These are phyloP conservation scores for Cosmia pyralina DNA, from an alignment of 2,888 invertebrate species.

Conservation along the genomic window DNA sequence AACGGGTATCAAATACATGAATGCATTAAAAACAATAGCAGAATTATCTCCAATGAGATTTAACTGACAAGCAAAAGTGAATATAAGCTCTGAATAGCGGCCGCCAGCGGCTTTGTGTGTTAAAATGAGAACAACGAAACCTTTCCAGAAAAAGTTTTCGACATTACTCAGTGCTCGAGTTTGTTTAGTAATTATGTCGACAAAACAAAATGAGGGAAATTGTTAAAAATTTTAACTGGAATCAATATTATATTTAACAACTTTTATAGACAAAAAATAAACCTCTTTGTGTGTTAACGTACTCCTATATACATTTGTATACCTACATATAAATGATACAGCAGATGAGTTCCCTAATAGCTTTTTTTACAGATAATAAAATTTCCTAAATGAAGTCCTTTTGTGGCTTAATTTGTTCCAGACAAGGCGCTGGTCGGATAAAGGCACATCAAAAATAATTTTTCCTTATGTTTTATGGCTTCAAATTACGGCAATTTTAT, in stretches of 20 bases:
- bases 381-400: conserved; percentile 37
- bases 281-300: background rate
- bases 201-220: conserved; percentile 30
- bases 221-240: conserved; percentile 25
- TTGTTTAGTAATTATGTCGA: conserved; percentile 36
- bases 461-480: conserved; percentile 53
- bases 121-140: conserved; percentile 42
- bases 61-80: conserved; percentile 41
- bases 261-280: conserved; percentile 11
- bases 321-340: conserved; percentile 15
- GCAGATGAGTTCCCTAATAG: conserved; percentile 15
- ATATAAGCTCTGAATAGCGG: conserved; percentile 32
- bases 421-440: conserved; percentile 21
- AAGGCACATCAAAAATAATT: conserved; percentile 39
- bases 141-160: conserved; percentile 40
- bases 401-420: conserved; percentile 47
- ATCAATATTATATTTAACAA: conserved; percentile 11
- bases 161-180: conserved; percentile 12
- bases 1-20: background rate
- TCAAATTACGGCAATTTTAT: conserved; percentile 50
- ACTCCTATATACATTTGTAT: background rate
- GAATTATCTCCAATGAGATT: conserved; percentile 26
- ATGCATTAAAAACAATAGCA: conserved; percentile 26
- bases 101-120: conserved; percentile 36
- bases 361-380: conserved; percentile 38